These are phyloP conservation scores for Mobula hypostoma DNA, from an alignment of 2,113 vertebrate species.

Conservation along the genomic window DNA sequence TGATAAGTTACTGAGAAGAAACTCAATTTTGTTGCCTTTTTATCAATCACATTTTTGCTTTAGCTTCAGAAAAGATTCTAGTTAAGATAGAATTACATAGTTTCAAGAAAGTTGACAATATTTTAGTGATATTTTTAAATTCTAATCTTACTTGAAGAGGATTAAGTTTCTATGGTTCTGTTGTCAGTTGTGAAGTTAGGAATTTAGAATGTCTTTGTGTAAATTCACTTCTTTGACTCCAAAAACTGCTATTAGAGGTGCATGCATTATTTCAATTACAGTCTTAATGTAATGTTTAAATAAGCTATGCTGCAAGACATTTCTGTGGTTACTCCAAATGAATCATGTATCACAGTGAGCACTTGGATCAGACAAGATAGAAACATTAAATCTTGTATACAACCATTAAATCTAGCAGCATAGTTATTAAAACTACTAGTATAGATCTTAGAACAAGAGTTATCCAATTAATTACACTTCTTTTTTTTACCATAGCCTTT, in stretches of 20 bases:
- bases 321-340: not conserved
- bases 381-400: not conserved
- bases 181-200: not conserved
- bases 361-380: too few species aligned
- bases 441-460: not conserved
- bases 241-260: not conserved
- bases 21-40: not conserved
- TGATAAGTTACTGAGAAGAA: not conserved
- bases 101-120: not conserved
- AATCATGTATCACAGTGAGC: not conserved
- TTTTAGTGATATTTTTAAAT: not conserved
- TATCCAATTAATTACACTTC: not conserved
- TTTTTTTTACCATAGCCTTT: not conserved
- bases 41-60: not conserved
- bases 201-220: not conserved
- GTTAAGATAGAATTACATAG: not conserved
- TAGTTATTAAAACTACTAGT: not conserved
- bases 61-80: not conserved
- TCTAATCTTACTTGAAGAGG: not conserved
- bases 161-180: not conserved
- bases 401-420: not conserved
- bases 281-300: not conserved
- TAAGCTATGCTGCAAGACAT: not conserved
- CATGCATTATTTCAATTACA: not conserved
- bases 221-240: not conserved